Percentiles rank a stretch among this genome's conserved stretches.
phyloP scores from a whole-genome alignment of 2,797 vertebrate species.

The Notolabrus celidotus region DNA sequence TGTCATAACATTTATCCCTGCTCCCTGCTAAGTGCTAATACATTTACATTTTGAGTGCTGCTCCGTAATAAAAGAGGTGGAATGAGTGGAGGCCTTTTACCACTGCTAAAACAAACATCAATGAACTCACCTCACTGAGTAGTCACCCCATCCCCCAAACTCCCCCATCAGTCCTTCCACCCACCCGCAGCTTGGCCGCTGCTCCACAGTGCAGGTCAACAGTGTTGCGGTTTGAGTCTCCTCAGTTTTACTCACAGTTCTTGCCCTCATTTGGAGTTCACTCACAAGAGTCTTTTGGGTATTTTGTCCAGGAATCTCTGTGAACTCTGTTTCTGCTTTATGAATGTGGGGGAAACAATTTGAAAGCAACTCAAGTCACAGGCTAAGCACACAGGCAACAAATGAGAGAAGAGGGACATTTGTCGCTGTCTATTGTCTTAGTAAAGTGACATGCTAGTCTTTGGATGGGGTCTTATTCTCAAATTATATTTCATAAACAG shows the following conservation, averaged over 20 bases:
- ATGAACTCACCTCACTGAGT: constrained; percentile 59
- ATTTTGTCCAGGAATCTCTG: constrained; percentile 52
- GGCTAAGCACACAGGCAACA: constrained; percentile 66
- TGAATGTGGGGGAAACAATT: constrained; percentile 49
- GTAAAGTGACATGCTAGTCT: constrained; percentile 65
- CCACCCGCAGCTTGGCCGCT: constrained; percentile 57
- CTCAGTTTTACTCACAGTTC: constrained; percentile 71
- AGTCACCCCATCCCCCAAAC: constrained; percentile 36
- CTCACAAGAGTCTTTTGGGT: constrained; percentile 51
- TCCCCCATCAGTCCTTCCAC: constrained; percentile 37
- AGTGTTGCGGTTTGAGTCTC: constrained; percentile 85
- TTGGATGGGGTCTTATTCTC: constrained; percentile 57
- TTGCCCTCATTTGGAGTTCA: constrained; percentile 55
- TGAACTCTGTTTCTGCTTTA: constrained; percentile 29
- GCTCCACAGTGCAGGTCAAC: constrained; percentile 87
- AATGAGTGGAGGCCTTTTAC: constrained; percentile 70
- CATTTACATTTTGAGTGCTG: constrained; percentile 84
- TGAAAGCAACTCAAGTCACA: constrained; percentile 54
- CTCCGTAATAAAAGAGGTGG: constrained; percentile 78
- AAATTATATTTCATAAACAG: constrained; percentile 54
- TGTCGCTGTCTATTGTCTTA: constrained; percentile 49
- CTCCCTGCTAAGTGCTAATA: constrained; percentile 80
- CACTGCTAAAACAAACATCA: constrained; percentile 73
- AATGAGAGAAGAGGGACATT: constrained; percentile 42
- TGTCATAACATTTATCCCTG: constrained; percentile 73